phyloP scores from a whole-genome alignment of 2,888 invertebrate species.

The Boloria selene region DNA sequence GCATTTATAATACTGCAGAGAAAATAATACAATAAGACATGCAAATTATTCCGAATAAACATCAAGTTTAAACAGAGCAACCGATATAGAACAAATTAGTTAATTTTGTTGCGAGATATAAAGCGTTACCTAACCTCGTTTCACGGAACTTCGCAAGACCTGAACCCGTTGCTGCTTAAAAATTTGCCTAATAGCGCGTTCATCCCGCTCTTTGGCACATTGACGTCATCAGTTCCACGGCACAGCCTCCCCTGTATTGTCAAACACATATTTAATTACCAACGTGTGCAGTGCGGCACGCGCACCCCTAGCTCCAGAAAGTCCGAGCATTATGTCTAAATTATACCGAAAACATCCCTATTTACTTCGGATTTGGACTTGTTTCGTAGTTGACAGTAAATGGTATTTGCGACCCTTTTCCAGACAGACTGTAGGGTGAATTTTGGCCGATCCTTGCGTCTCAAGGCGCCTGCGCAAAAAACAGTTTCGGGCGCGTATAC shows the following conservation, averaged over 20 bases:
- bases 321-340: constrained; percentile 27
- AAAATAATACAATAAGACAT: constrained; percentile 10
- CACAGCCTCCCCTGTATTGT: constrained; percentile 76
- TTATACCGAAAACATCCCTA: constrained; percentile 34
- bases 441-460: constrained; percentile 75
- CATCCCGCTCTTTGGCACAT: constrained; percentile 51
- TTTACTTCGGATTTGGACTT: constrained; percentile 30
- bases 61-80: constrained; percentile 2
- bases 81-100: constrained; percentile 20
- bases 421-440: constrained; percentile 53
- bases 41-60: constrained; percentile 12
- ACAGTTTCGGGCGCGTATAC: constrained; percentile 57
- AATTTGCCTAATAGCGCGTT: constrained; percentile 49
- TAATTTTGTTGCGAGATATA: constrained; percentile 20
- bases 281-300: constrained; percentile 82
- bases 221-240: constrained; percentile 73
- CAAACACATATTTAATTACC: constrained; percentile 81
- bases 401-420: constrained; percentile 48
- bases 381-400: constrained; percentile 27
- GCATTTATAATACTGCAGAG: neutral
- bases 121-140: constrained; percentile 33
- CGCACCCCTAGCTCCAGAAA: constrained; percentile 58
- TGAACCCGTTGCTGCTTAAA: constrained; percentile 37
- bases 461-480: constrained; percentile 72
- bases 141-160: constrained; percentile 28